These are phyloP conservation scores for Zapus hudsonius DNA, from an alignment of 2,113 vertebrate genomes.

Conservation along the genomic window DNA sequence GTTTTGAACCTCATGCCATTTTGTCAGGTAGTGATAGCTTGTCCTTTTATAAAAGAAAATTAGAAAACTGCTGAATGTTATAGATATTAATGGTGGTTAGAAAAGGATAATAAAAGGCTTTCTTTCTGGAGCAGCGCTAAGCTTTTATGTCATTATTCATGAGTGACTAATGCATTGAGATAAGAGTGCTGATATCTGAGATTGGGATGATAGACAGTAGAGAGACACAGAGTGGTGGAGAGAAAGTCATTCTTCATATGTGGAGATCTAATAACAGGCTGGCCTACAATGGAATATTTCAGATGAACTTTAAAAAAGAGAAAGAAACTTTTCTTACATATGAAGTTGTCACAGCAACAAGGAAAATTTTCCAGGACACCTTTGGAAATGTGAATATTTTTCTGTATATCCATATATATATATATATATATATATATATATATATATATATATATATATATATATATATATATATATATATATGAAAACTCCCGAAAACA, in stretches of 20 bases:
- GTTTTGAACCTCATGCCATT: constrained; percentile 73
- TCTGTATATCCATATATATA: neutral
- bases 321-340: constrained; percentile 62
- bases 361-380: neutral
- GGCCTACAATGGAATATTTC: constrained; percentile 47
- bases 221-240: constrained; percentile 50
- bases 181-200: constrained; percentile 76
- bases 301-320: constrained; percentile 54
- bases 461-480: neutral
- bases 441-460: neutral
- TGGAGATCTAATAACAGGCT: constrained; percentile 25
- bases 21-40: constrained; percentile 75
- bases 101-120: constrained; percentile 82
- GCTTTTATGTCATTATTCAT: constrained; percentile 86
- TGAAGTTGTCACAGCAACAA: constrained; percentile 1
- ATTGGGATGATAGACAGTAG: constrained; percentile 66
- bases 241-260: constrained; percentile 72
- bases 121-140: constrained; percentile 76
- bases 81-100: constrained; percentile 84
- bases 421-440: neutral
- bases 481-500: neutral
- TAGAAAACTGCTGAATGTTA: constrained; percentile 83
- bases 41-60: constrained; percentile 85
- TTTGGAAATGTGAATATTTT: constrained; percentile 16
- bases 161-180: constrained; percentile 81